Evolutionary conservation across 2,113 vertebrate species (phyloP).

Genomic region (Sorex araneus): DNA sequence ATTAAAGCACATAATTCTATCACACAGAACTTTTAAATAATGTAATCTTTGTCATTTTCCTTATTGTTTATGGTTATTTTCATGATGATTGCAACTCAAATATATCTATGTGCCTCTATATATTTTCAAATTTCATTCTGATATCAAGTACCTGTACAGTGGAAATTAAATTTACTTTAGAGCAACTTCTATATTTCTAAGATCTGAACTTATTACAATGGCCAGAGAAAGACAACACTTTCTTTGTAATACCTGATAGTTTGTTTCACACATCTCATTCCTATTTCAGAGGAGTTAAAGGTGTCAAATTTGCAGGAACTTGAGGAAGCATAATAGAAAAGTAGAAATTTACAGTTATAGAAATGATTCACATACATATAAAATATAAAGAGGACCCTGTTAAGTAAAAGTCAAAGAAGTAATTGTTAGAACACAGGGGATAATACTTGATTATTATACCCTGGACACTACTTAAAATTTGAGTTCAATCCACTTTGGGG

Average conservation of each 20-base stretch:
- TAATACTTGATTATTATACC: not conserved
- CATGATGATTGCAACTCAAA: conserved; percentile 31
- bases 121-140: not conserved
- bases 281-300: not conserved
- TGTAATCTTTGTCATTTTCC: not conserved
- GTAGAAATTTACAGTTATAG: not conserved
- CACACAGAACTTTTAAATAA: not conserved
- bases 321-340: not conserved
- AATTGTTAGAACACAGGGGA: not conserved
- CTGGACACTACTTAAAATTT: conserved; percentile 61
- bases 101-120: not conserved
- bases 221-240: conserved; percentile 34
- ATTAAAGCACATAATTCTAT: not conserved
- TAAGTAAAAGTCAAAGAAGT: not conserved
- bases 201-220: not conserved
- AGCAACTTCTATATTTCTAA: conserved; percentile 37
- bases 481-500: conserved; percentile 54
- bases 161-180: not conserved
- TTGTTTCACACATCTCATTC: not conserved
- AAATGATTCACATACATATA: not conserved
- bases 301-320: not conserved
- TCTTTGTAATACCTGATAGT: not conserved
- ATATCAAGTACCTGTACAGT: not conserved
- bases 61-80: not conserved
- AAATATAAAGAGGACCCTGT: not conserved